Percentiles rank a stretch among this genome's conserved stretches.
phyloP scores from a whole-genome alignment of 2,797 vertebrate species.

The Remorina albescens region DNA sequence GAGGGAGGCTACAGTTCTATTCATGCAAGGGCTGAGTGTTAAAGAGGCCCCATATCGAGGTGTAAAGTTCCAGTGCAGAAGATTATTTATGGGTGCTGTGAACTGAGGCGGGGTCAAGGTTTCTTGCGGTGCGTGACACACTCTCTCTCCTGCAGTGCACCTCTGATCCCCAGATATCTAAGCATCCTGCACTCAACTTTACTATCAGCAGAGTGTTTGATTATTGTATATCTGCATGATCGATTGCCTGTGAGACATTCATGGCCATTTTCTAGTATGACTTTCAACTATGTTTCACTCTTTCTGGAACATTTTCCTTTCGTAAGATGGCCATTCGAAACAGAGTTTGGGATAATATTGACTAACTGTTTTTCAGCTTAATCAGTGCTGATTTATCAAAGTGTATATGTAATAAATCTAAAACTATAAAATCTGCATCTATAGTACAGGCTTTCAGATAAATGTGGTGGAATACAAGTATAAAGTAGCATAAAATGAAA shows the following conservation, averaged over 20 bases:
- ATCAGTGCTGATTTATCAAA: neutral
- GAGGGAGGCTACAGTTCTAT: constrained; percentile 39
- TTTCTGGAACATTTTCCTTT: neutral
- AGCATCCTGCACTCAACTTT: constrained; percentile 19
- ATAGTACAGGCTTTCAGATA: neutral
- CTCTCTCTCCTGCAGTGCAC: constrained; percentile 9
- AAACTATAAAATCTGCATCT: neutral
- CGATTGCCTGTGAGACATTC: constrained; percentile 3
- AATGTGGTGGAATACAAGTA: neutral
- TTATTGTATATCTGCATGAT: constrained; percentile 19
- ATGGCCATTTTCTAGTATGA: neutral
- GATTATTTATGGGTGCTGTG: constrained; percentile 46
- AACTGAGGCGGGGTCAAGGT: constrained; percentile 57
- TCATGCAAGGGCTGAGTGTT: constrained; percentile 50
- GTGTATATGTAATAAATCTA: no score
- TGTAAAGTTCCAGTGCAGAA: constrained; percentile 55
- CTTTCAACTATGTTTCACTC: neutral
- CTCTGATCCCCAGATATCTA: constrained; percentile 26
- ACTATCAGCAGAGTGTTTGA: constrained; percentile 11
- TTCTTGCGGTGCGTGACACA: constrained; percentile 32
- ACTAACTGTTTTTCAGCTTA: no score
- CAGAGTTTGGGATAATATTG: neutral
- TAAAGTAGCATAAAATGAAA: neutral
- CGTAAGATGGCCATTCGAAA: neutral
- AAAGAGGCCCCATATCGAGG: constrained; percentile 47